Conservation (phyloP, 2,797 vertebrate genomes). For the Rhabdomys pumilio region DNA sequence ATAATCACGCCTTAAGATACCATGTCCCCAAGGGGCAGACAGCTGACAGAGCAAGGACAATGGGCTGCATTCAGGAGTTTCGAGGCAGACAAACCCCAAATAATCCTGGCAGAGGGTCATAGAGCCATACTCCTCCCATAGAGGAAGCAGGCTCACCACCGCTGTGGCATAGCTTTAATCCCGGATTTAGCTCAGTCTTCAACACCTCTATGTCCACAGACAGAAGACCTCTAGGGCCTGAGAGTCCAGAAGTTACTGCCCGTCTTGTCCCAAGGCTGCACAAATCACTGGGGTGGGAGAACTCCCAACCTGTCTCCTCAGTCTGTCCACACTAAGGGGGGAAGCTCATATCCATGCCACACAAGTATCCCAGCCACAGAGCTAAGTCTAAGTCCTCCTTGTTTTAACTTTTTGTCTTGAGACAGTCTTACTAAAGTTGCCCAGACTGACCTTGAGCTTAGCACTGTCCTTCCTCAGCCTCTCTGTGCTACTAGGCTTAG, state of each 20-base stretch:
- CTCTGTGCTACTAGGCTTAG: too few relatives aligned
- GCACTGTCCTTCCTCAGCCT: background rate
- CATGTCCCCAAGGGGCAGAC: background rate
- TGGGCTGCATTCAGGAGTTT: background rate
- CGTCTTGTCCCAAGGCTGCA: background rate
- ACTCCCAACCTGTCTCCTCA: background rate
- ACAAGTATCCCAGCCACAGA: too few relatives aligned
- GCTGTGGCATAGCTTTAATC: fast-evolving
- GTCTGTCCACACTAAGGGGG: background rate
- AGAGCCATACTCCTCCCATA: background rate
- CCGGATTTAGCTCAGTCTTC: background rate
- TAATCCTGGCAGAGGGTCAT: background rate
- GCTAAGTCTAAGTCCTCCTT: background rate
- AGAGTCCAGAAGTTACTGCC: background rate
- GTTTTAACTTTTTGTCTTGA: background rate
- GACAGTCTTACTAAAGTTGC: background rate
- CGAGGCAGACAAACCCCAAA: fast-evolving
- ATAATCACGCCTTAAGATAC: background rate
- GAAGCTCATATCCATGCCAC: too few relatives aligned
- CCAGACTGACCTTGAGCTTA: background rate
- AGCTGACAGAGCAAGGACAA: background rate
- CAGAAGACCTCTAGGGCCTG: background rate
- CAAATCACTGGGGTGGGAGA: background rate
- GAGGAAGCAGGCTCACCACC: background rate
- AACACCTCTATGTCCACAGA: background rate